These are phyloP conservation scores for Burhinus bistriatus DNA, from an alignment of 2,113 vertebrate species.

Conservation along the genomic window DNA sequence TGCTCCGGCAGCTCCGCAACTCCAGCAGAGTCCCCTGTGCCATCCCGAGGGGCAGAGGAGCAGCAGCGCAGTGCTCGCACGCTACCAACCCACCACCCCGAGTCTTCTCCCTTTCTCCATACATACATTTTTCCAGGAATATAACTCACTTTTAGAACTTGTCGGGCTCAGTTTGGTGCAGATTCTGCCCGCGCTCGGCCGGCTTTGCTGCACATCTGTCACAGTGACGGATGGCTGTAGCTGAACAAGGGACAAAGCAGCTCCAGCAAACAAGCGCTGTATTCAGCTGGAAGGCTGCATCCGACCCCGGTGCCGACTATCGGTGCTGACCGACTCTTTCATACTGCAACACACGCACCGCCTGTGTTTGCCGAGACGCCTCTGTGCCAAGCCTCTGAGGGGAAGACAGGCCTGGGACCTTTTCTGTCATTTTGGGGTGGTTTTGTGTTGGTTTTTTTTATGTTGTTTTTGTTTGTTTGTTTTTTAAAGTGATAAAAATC, in stretches of 20 bases:
- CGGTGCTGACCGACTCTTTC: neutral
- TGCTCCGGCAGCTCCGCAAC: neutral
- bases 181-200: accelerated
- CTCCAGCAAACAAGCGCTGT: neutral
- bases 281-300: neutral
- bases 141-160: neutral
- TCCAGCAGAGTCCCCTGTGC: neutral
- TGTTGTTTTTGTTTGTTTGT: too few species aligned
- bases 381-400: neutral
- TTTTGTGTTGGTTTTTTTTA: neutral
- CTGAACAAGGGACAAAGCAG: slow-evolving; percentile 35
- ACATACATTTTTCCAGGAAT: neutral
- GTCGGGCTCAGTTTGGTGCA: neutral
- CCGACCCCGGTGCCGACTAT: neutral
- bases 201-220: neutral
- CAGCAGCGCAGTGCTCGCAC: neutral
- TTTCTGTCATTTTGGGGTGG: neutral
- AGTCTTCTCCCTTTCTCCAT: neutral
- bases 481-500: neutral
- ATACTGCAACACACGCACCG: accelerated
- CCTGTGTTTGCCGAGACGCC: neutral
- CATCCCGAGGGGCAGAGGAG: neutral
- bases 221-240: neutral
- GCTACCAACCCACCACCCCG: accelerated
- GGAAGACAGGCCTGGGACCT: neutral